Evolutionary conservation across 2,888 invertebrate genomes (phyloP).

Genomic region (Malthinus seriepunctatus): DNA sequence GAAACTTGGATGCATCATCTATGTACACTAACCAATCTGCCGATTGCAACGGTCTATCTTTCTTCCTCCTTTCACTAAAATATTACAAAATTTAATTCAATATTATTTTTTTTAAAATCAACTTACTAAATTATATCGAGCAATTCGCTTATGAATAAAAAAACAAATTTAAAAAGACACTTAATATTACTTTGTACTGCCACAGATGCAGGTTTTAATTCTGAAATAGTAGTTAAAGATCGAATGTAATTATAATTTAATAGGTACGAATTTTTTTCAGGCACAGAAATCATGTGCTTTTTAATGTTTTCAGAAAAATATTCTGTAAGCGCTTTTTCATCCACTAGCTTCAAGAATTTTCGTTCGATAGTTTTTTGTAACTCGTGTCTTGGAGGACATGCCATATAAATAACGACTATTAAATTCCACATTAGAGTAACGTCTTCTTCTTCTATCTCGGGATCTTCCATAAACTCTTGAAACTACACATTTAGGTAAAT

Average conservation of each 20-base stretch:
- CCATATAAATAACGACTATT: slow-evolving; percentile 18
- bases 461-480: too few species aligned
- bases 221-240: slow-evolving; percentile 28
- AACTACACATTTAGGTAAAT: too few species aligned
- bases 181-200: slow-evolving; percentile 30
- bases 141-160: slow-evolving; percentile 22
- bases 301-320: slow-evolving; percentile 6
- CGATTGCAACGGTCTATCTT: neutral
- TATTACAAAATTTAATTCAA: neutral
- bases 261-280: neutral
- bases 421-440: too few species aligned
- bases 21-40: slow-evolving; percentile 37
- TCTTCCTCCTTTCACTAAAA: neutral
- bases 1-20: slow-evolving; percentile 53
- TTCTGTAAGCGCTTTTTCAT: neutral
- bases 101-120: neutral
- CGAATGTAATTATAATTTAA: slow-evolving; percentile 9
- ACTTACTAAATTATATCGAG: slow-evolving; percentile 32
- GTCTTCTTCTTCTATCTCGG: too few species aligned
- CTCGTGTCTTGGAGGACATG: slow-evolving; percentile 30
- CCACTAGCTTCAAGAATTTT: slow-evolving; percentile 18
- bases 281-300: neutral
- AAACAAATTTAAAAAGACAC: slow-evolving; percentile 24
- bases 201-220: slow-evolving; percentile 32
- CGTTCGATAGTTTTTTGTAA: slow-evolving; percentile 37